Evolutionary conservation across 2,888 invertebrate species (phyloP), one percentile per base, ranked within the genome.

Genomic region (Athrips mouffetella): DNA sequence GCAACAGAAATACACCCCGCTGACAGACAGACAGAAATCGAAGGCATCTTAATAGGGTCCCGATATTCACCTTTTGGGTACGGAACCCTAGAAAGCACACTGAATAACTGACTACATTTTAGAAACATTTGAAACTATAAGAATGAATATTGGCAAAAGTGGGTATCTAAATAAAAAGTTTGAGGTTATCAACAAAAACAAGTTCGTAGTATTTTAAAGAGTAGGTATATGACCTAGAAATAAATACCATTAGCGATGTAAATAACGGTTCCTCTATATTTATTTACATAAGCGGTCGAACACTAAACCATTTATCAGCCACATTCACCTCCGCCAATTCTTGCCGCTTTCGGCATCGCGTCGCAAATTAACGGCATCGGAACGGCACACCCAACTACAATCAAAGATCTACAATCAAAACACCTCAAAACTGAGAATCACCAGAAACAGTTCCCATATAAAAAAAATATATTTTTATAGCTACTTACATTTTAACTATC

Each of bases 281-380:
- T 25, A 41, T 27, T 27, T 27, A 23, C 21, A 31, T 13, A 20
- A 8, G 44, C 37, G 25, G 39, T 30, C 55, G 51, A 49, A 49
- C 47, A 33, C n/a, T 31, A 49, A 30, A 53, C 52, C 56, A 62
- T 62, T 58, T 57, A 57, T 60, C 60, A 60, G 57, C 58, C 58
- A 58, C 54, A 41, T 47, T 53, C 50, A 52, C 55, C n/a, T n/a
- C n/a, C 52, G 50, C 53, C 54, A 57, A n/a, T 52, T 45, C 48
- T 42, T 53, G 48, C 60, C 59, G 56, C 61, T 67, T 63, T 64
- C 58, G 50, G 63, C 58, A 59, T 58, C 4, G 8, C 3, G 20
- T 20, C 59, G 65, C 55, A 45, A 55, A 65, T 71, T 68, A 71
- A 67, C 70, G 55, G 67, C 68, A 71, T 62, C 62, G 61, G 62